Evolutionary conservation across 1,140 invertebrate genomes (phyloP), one percentile per base, ranked within the genome.

Genomic region (Paraescarpia echinospica): DNA sequence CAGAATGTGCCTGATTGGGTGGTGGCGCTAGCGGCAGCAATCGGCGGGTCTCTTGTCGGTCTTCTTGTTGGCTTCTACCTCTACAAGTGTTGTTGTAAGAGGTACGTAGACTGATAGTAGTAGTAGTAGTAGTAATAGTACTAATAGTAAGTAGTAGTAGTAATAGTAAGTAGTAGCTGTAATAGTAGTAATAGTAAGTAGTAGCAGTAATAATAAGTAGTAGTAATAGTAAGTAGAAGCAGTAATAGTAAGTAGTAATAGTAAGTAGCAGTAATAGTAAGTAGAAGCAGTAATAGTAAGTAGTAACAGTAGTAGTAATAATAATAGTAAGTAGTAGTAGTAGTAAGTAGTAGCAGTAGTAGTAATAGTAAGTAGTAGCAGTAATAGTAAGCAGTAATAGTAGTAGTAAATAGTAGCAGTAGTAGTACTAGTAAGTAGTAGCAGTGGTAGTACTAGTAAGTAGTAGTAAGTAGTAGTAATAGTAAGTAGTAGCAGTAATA

Each of bases 11-110:
- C 93, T n/a, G 91, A 93, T 41, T 93, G 93, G 93, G 88, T 89
- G 1, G 93, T 93, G 22, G 93, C 93, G 2, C 48, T 91, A 33
- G 33, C n/a, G 34, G 93, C 93, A 22, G 93, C 93, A 22, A 34
- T 93, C 14, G 89, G 91, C 33, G 93, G 93, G 14, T 93, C 93
- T 31, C 18, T 93, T 1, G 90, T 93, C 33, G 93, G 93, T 27
- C 89, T 90, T 18, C 89, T 93, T n/a, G 89, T 89, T 9, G 93
- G 93, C 34, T 93, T 92, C 89, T 31, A 92, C 31, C 35, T 93
- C 27, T 93, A 93, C 89, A 92, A n/a, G 34, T 93, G 93, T 48
- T 93, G 93, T 34, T 92, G 93, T 33, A 92, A 89, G 33, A 92
- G 35, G 93, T 93, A 41, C 9, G 89, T 90, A 33, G 34, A 77